Conservation (phyloP, 2,888 invertebrate species). For the Sabatieria punctata region DNA sequence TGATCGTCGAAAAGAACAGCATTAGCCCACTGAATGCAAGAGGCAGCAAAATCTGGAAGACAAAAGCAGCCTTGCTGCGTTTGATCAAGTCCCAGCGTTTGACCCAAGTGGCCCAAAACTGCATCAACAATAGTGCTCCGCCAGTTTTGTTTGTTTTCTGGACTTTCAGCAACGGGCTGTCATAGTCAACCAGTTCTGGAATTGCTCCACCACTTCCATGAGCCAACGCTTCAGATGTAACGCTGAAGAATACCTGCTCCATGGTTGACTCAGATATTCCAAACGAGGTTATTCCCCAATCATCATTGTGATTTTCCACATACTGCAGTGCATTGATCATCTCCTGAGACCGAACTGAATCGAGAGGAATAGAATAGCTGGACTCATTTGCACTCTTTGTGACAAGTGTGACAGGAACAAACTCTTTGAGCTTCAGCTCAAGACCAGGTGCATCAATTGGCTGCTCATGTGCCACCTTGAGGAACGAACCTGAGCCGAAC, state of each 20-base stretch:
- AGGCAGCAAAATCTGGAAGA: conserved; percentile 2
- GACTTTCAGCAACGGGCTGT: not conserved
- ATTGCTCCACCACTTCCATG: too few relatives aligned
- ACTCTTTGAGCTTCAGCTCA: not conserved
- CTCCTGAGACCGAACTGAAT: not conserved
- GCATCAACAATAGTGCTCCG: not conserved
- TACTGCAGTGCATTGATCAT: not conserved
- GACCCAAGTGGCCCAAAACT: not conserved
- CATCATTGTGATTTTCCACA: not conserved
- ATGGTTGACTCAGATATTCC: not conserved
- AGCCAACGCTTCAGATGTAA: too few relatives aligned
- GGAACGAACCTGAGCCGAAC: not conserved
- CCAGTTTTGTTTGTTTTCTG: not conserved
- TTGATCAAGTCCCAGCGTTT: not conserved
- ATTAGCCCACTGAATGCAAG: not conserved
- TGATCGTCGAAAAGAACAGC: not conserved
- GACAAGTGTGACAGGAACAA: not conserved
- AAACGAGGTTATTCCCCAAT: not conserved
- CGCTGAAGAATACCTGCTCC: not conserved
- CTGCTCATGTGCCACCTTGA: conserved; percentile 1
- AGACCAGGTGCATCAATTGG: not conserved
- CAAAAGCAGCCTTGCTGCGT: not conserved
- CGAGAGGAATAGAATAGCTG: not conserved
- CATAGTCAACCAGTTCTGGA: not conserved
- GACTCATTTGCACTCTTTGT: not conserved